These are phyloP conservation scores for Antheraea yamamai DNA, from an alignment of 2,888 invertebrate genomes.

Conservation along the genomic window DNA sequence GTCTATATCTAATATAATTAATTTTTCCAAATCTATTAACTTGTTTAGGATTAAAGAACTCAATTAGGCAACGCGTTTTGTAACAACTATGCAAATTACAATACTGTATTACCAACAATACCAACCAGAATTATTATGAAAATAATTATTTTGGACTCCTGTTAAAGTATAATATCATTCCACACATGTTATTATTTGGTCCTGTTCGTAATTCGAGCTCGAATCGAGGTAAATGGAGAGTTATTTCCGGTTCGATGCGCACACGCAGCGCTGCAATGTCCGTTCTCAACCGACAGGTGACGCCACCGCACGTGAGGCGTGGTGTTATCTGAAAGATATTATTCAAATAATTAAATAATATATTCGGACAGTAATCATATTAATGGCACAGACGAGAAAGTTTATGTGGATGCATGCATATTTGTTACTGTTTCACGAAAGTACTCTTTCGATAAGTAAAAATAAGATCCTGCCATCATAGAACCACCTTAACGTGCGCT, in stretches of 20 bases:
- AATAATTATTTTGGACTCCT: slow-evolving; percentile 8
- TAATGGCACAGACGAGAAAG: too few relatives aligned
- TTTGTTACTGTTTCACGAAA: too few relatives aligned
- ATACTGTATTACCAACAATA: not conserved
- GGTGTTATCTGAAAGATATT: slow-evolving; percentile 69
- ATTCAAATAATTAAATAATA: not conserved
- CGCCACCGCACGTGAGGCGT: slow-evolving; percentile 54
- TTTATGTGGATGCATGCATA: too few relatives aligned
- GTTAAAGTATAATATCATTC: slow-evolving; percentile 27
- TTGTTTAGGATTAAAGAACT: not conserved
- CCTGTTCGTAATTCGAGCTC: slow-evolving; percentile 51
- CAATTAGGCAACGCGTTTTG: not conserved
- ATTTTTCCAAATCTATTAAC: not conserved
- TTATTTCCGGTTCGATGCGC: slow-evolving; percentile 54
- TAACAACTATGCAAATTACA: not conserved
- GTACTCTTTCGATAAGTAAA: too few relatives aligned
- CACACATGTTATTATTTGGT: slow-evolving; percentile 42
- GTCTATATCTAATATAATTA: not conserved
- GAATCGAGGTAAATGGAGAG: slow-evolving; percentile 58
- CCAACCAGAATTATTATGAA: not conserved
- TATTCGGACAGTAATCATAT: not conserved
- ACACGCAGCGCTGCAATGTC: slow-evolving; percentile 34
- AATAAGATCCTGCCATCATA: too few relatives aligned
- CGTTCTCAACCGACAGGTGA: slow-evolving; percentile 52
- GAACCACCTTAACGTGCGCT: too few relatives aligned